phyloP scores from a whole-genome alignment of 2,888 invertebrate genomes.

The Leistus spinibarbis region DNA sequence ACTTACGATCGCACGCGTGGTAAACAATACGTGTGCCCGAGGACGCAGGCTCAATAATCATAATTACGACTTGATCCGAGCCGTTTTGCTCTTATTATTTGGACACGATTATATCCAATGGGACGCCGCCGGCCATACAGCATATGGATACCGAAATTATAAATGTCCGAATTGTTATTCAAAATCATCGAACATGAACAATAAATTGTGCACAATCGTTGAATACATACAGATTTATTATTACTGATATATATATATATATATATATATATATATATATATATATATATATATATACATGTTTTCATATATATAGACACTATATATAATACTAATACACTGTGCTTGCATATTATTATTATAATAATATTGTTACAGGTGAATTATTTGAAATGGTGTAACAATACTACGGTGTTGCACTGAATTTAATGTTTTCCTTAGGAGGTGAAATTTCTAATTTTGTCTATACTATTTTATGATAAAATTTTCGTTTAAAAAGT shows the following conservation, averaged over 20 bases:
- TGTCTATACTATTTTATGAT: too few relatives aligned
- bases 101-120: conserved; percentile 27
- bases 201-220: background rate
- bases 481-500: too few relatives aligned
- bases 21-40: conserved; percentile 27
- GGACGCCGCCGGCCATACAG: background rate
- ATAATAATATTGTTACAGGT: too few relatives aligned
- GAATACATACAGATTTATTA: background rate
- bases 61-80: conserved; percentile 30
- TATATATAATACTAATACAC: too few relatives aligned
- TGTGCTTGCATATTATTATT: too few relatives aligned
- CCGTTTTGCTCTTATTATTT: conserved; percentile 36
- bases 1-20: conserved; percentile 21
- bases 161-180: conserved; percentile 10
- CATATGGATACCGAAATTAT: conserved; percentile 35
- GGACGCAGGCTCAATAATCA: conserved; percentile 30
- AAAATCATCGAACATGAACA: conserved; percentile 4
- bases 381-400: too few relatives aligned
- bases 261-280: conserved; percentile 16
- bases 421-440: too few relatives aligned
- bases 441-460: too few relatives aligned
- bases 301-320: background rate
- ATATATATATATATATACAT: background rate
- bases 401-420: too few relatives aligned
- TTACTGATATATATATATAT: conserved; percentile 7